A percentile compares a stretch with the other conserved stretches of the same genome.
Evolutionary conservation across 2,888 invertebrate genomes (phyloP).

Genomic region (Lycaena phlaeas): DNA sequence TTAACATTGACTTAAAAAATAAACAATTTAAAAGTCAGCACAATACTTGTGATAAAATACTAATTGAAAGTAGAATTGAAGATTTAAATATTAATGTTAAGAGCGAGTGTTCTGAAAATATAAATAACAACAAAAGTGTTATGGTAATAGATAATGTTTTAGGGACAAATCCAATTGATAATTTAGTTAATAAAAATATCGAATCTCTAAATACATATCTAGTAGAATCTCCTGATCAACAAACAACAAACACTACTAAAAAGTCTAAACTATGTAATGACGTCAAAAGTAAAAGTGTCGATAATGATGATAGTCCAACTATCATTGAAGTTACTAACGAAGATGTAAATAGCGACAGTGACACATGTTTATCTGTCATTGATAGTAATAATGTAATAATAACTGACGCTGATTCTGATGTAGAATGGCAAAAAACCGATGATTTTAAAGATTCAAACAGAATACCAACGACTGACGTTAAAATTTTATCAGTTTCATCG

Average conservation of each 20-base stretch:
- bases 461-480: constrained; percentile 34
- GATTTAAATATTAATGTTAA: constrained; percentile 5
- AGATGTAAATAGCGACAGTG: constrained; percentile 27
- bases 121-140: constrained; percentile 4
- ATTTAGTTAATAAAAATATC: constrained; percentile 3
- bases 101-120: constrained; percentile 10
- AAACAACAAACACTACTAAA: constrained; percentile 30
- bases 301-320: constrained; percentile 56
- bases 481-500: constrained; percentile 49
- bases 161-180: not conserved
- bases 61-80: constrained; percentile 8
- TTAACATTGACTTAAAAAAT: not conserved
- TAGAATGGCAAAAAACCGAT: constrained; percentile 71
- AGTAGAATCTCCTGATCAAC: constrained; percentile 58
- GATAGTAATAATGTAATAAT: constrained; percentile 69
- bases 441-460: constrained; percentile 37
- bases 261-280: constrained; percentile 42
- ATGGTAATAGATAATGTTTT: not conserved
- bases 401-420: constrained; percentile 76
- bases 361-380: constrained; percentile 39
- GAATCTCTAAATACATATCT: constrained; percentile 30
- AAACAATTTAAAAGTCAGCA: not conserved
- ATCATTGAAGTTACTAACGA: constrained; percentile 58
- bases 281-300: constrained; percentile 63
- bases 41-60: not conserved